Evolutionary conservation across 37 sponge, comb jelly and placozoan genomes (phyloP).

Genomic region (Agelas oroides): DNA sequence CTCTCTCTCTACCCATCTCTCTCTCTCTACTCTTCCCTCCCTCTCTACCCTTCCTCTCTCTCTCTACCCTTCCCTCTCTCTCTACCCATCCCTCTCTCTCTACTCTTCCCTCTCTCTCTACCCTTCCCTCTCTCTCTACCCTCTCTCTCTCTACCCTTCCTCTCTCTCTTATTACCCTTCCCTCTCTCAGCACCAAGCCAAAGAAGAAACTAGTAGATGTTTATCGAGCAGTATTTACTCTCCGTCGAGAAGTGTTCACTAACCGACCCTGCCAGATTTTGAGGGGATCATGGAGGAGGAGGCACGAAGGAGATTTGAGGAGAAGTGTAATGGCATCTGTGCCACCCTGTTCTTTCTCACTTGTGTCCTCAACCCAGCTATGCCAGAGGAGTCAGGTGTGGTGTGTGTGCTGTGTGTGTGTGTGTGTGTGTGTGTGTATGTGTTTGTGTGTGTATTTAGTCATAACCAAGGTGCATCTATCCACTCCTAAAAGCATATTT

Average conservation of each 20-base stretch:
- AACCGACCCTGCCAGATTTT: constrained; percentile 50
- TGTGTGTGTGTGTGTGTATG: too few relatives aligned
- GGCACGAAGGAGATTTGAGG: constrained; percentile 33
- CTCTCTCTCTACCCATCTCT: too few relatives aligned
- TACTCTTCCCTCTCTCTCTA: background rate
- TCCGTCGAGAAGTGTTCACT: constrained; percentile 56
- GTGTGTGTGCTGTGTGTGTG: too few relatives aligned
- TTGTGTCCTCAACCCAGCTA: constrained; percentile 44
- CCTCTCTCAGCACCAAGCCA: constrained; percentile 1
- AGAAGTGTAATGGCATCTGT: constrained; percentile 61
- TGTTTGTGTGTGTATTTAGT: background rate
- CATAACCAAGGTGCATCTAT: too few relatives aligned
- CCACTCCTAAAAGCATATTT: too few relatives aligned
- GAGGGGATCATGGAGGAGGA: constrained; percentile 2
- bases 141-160: background rate
- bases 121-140: too few relatives aligned
- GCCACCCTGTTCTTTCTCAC: constrained; percentile 57
- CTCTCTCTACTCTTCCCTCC: too few relatives aligned
- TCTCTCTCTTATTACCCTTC: background rate
- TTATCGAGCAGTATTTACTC: constrained; percentile 62
- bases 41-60: too few relatives aligned
- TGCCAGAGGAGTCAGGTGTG: constrained; percentile 67
- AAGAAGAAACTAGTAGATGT: constrained; percentile 60
- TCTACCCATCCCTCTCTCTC: too few relatives aligned
- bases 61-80: too few relatives aligned